These are phyloP conservation scores for Corynorhinus townsendii DNA, from an alignment of 2,113 vertebrate genomes.

Conservation along the genomic window DNA sequence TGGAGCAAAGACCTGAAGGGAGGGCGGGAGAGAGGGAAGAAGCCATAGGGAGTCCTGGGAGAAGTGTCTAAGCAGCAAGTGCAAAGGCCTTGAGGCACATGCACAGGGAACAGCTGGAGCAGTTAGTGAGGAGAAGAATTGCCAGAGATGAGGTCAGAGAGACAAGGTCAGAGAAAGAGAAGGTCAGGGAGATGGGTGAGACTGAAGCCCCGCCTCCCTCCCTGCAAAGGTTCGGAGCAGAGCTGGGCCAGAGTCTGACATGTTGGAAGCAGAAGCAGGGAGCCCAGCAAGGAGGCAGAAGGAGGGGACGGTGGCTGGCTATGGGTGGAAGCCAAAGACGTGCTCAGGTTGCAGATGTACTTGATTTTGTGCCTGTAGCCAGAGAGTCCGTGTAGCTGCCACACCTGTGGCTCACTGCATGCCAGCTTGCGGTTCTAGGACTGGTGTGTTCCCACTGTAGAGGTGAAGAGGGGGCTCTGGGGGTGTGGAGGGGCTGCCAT, in stretches of 20 bases:
- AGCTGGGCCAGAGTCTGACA: background rate
- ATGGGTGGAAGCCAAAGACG: fast-evolving
- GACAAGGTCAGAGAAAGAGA: background rate
- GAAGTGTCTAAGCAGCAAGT: background rate
- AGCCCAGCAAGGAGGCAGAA: fast-evolving
- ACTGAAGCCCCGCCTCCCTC: background rate
- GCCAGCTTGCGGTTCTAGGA: background rate
- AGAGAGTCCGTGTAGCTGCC: no score
- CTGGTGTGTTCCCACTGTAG: background rate
- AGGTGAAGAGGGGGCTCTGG: background rate
- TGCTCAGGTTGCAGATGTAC: no score
- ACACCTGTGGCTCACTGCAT: fast-evolving
- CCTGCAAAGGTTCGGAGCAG: background rate
- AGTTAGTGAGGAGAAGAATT: fast-evolving
- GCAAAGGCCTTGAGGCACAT: background rate
- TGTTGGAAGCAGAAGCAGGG: fast-evolving
- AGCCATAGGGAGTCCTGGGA: background rate
- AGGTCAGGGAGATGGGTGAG: background rate
- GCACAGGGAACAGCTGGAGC: background rate
- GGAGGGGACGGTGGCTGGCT: background rate
- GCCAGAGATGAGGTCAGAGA: background rate
- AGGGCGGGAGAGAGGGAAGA: background rate
- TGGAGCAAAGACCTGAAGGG: background rate
- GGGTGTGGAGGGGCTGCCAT: fast-evolving
- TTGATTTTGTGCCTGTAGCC: fast-evolving